phyloP scores from a whole-genome alignment of 2,888 invertebrate genomes.

The Pocota personata region DNA sequence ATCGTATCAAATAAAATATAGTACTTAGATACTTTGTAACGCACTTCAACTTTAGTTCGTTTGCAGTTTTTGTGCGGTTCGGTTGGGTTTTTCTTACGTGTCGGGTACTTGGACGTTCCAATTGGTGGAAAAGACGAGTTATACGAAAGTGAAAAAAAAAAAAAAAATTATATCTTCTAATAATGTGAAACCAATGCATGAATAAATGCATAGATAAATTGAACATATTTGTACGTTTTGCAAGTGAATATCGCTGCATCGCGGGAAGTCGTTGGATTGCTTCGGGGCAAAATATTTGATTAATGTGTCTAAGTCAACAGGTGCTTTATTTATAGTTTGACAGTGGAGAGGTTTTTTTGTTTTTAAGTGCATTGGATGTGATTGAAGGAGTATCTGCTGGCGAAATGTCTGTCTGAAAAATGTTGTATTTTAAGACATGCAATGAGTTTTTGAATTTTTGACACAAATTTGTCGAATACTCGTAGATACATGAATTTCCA shows the following conservation, averaged over 20 bases:
- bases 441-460: not conserved
- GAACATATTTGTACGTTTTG: not conserved
- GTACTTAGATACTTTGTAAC: slow-evolving; percentile 51
- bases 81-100: slow-evolving; percentile 33
- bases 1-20: slow-evolving; percentile 13
- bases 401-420: not conserved
- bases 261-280: slow-evolving; percentile 13
- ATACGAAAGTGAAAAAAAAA: slow-evolving; percentile 17
- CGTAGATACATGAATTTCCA: not conserved
- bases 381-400: not conserved
- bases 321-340: slow-evolving; percentile 58
- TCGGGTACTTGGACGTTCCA: not conserved
- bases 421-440: not conserved
- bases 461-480: not conserved
- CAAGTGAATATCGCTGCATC: slow-evolving; percentile 1
- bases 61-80: slow-evolving; percentile 64
- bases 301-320: slow-evolving; percentile 56
- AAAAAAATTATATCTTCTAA: slow-evolving; percentile 9
- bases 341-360: not conserved
- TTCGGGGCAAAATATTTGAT: not conserved
- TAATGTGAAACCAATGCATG: not conserved
- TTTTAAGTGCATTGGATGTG: slow-evolving; percentile 10
- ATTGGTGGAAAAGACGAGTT: not conserved
- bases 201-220: not conserved
- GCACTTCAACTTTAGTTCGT: slow-evolving; percentile 61